Conservation (phyloP, 2,113 vertebrate species). For the Podiceps cristatus region DNA sequence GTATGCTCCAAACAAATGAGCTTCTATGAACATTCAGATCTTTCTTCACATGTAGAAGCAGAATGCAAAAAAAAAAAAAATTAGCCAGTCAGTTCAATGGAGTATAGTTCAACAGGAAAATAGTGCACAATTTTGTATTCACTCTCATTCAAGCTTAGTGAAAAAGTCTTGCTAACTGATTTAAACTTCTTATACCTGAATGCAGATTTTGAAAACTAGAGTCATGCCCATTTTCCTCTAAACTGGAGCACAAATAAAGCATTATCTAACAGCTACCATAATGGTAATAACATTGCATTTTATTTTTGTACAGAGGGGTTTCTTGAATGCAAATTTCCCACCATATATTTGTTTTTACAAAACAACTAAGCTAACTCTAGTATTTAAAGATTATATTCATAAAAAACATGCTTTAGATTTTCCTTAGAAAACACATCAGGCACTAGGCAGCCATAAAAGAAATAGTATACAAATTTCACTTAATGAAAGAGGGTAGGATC, state of each 20-base stretch:
- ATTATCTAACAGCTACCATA: background rate
- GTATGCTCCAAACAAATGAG: constrained; percentile 17
- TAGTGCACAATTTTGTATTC: background rate
- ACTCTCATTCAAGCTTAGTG: background rate
- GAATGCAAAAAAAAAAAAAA: background rate
- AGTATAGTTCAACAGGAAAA: background rate
- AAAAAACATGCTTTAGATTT: background rate
- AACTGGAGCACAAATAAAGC: background rate
- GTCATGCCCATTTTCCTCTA: background rate
- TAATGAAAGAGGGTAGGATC: background rate
- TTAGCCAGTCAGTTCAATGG: background rate
- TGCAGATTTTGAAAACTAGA: background rate
- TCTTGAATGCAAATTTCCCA: background rate
- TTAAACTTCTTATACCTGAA: background rate
- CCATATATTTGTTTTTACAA: background rate
- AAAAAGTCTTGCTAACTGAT: background rate
- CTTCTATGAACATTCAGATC: background rate
- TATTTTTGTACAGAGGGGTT: background rate
- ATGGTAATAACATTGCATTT: background rate
- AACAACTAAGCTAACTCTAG: background rate
- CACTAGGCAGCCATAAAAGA: background rate
- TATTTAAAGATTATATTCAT: background rate
- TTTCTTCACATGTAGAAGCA: background rate
- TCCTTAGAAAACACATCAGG: background rate
- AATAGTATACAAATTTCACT: background rate